These are phyloP conservation scores for Montipora capricornis DNA, from an alignment of 64 coral and sea anemone species.

Conservation along the genomic window DNA sequence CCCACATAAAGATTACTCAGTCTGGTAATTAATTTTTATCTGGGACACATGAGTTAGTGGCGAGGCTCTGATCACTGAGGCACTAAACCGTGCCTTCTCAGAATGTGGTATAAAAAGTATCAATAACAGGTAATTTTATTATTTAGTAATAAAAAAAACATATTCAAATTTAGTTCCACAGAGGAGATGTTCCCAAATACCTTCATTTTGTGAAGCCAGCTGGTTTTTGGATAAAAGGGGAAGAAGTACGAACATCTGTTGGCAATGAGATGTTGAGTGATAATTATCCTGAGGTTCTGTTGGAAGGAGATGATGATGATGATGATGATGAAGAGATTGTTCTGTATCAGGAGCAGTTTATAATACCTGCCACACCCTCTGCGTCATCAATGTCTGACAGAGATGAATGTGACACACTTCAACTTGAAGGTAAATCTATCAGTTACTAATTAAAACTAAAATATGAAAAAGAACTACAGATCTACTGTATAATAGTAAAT, in stretches of 20 bases:
- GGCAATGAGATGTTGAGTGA: not conserved
- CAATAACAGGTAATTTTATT: too few species aligned
- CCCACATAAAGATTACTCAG: too few species aligned
- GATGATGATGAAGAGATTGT: slow-evolving; percentile 44
- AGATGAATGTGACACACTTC: not conserved
- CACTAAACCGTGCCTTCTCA: too few species aligned
- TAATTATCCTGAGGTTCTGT: not conserved
- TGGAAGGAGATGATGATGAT: slow-evolving; percentile 11
- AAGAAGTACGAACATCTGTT: not conserved
- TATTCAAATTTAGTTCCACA: slow-evolving; percentile 27
- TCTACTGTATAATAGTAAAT: too few species aligned
- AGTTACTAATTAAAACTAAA: not conserved
- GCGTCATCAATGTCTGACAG: slow-evolving; percentile 51
- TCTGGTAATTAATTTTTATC: too few species aligned
- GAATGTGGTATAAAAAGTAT: too few species aligned
- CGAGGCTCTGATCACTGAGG: too few species aligned
- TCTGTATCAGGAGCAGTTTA: slow-evolving; percentile 67
- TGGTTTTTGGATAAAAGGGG: slow-evolving; percentile 14
- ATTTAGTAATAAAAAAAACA: too few species aligned
- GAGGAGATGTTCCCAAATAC: slow-evolving; percentile 83
- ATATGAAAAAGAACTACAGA: not conserved
- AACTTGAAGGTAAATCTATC: not conserved
- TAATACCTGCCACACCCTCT: slow-evolving; percentile 51
- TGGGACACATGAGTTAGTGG: too few species aligned
- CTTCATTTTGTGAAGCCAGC: slow-evolving; percentile 75